These are phyloP conservation scores for Sitta carolinensis DNA, from an alignment of 2,797 vertebrate species.

Conservation along the genomic window DNA sequence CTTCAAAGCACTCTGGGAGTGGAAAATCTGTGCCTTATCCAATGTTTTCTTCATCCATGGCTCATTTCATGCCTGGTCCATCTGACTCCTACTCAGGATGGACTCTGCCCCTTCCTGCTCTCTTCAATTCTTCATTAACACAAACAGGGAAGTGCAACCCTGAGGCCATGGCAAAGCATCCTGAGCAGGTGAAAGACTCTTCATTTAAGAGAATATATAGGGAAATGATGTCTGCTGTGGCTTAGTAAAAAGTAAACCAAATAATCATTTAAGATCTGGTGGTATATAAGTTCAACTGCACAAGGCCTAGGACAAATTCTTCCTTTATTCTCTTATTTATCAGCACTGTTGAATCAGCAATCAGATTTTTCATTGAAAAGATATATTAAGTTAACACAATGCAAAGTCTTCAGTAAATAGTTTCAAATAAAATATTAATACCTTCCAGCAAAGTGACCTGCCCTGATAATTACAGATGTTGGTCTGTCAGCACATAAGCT, in stretches of 20 bases:
- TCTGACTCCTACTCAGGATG: background rate
- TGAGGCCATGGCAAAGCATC: background rate
- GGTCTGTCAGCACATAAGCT: background rate
- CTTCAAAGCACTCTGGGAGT: background rate
- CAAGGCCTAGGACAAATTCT: background rate
- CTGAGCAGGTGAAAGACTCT: background rate
- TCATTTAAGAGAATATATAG: background rate
- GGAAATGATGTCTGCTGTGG: background rate
- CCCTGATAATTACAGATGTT: background rate
- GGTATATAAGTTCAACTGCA: background rate
- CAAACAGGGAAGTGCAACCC: background rate
- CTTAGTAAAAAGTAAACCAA: background rate
- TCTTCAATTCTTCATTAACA: background rate
- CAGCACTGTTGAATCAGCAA: background rate
- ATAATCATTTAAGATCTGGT: background rate
- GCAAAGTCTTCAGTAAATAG: background rate
- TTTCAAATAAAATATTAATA: conserved; percentile 24
- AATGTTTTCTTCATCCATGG: background rate
- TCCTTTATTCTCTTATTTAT: background rate
- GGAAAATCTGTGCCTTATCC: background rate
- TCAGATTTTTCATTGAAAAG: background rate
- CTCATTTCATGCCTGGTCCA: background rate
- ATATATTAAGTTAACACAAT: background rate
- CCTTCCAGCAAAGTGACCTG: background rate
- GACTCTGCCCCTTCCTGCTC: background rate